phyloP scores from a whole-genome alignment of 2,113 vertebrate genomes.

The Bubalus kerabau region DNA sequence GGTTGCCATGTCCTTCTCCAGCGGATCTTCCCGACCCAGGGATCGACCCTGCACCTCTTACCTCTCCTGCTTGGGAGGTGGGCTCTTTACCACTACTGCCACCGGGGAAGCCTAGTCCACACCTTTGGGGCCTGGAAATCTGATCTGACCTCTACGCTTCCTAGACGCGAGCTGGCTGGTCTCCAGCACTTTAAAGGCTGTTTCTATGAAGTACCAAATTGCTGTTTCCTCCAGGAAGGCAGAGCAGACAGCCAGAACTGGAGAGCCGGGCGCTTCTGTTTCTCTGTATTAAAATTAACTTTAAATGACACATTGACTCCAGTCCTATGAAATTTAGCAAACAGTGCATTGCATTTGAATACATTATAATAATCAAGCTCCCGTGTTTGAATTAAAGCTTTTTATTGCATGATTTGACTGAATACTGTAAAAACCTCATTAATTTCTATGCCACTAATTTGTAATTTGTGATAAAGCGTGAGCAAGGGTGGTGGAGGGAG shows the following conservation, averaged over 20 bases:
- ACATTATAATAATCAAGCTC: conserved; percentile 60
- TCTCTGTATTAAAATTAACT: conserved; percentile 18
- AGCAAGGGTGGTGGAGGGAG: background rate
- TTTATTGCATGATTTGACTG: conserved; percentile 46
- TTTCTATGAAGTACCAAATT: background rate
- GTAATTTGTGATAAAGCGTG: background rate
- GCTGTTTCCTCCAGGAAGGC: background rate
- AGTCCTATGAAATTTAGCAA: conserved; percentile 27
- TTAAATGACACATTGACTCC: conserved; percentile 39
- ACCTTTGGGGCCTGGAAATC: rapidly evolving
- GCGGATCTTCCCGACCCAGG: background rate
- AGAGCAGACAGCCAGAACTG: background rate
- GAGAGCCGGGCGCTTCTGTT: background rate
- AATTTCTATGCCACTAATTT: conserved; percentile 52
- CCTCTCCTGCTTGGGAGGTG: background rate
- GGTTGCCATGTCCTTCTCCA: background rate
- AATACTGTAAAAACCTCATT: conserved; percentile 68
- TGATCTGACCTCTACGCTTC: rapidly evolving
- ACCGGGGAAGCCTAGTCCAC: background rate
- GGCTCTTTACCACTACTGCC: background rate
- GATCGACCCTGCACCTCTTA: background rate
- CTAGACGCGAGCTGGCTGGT: background rate
- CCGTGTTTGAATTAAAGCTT: conserved; percentile 60
- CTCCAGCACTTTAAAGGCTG: rapidly evolving
- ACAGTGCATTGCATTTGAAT: conserved; percentile 61